Conservation (phyloP, 2,113 vertebrate species). For the Gnathonemus echidnorhynchus region DNA sequence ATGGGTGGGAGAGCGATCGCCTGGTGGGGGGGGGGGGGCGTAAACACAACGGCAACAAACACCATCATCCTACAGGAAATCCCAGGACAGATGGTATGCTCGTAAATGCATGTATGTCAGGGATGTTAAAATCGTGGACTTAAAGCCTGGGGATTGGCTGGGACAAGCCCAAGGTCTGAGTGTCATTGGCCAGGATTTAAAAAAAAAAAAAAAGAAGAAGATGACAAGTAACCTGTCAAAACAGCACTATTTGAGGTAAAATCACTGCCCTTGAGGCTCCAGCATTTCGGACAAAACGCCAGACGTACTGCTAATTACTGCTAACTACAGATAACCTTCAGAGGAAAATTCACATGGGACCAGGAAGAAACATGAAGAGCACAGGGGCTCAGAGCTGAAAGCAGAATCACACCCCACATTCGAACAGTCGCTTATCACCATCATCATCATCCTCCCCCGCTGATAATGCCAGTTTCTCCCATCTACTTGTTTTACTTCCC, state of each 20-base stretch:
- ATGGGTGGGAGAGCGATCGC: conserved; percentile 97
- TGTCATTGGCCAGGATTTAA: not conserved
- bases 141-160: not conserved
- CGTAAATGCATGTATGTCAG: not conserved
- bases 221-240: not conserved
- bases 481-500: not conserved
- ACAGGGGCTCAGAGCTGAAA: not conserved
- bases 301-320: not conserved
- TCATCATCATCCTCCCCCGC: not conserved
- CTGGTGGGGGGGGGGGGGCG: conserved; percentile 45
- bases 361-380: not conserved
- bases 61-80: not conserved
- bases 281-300: not conserved
- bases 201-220: not conserved
- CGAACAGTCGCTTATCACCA: not conserved
- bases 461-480: not conserved
- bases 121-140: not conserved
- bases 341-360: not conserved
- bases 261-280: not conserved
- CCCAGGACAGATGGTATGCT: not conserved
- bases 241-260: not conserved
- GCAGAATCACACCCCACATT: not conserved
- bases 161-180: not conserved
- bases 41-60: not conserved
- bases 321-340: not conserved